Percentiles rank a stretch among this genome's conserved stretches.
Evolutionary conservation across 2,113 vertebrate genomes (phyloP).

Genomic region (Chamaetylas fuelleborni): DNA sequence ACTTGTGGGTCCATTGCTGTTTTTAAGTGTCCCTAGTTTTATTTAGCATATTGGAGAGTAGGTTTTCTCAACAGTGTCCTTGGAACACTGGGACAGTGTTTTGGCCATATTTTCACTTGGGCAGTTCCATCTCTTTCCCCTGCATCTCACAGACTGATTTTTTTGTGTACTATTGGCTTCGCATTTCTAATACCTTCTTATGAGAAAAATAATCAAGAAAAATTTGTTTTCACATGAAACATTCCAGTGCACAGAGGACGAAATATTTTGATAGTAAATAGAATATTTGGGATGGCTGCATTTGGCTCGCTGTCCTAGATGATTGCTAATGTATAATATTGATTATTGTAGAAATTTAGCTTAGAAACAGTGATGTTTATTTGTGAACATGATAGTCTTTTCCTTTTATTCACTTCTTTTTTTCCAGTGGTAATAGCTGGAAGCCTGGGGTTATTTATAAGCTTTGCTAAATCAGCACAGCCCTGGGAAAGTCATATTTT

Average conservation of each 20-base stretch:
- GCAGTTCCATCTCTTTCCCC: neutral
- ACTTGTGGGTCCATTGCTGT: neutral
- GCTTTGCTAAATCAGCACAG: constrained; percentile 6
- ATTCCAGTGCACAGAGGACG: neutral
- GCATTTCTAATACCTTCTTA: neutral
- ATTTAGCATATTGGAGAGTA: neutral
- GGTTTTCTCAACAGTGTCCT: neutral
- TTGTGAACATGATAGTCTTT: neutral
- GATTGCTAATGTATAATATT: neutral
- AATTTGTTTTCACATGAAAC: neutral
- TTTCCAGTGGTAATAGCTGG: neutral
- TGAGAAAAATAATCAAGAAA: neutral
- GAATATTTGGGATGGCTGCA: neutral
- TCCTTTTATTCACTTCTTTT: neutral
- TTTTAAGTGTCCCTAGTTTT: neutral
- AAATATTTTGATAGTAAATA: neutral
- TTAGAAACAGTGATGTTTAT: accelerated
- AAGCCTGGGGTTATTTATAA: neutral
- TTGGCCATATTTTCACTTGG: neutral
- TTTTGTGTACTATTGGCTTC: neutral
- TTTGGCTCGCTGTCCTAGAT: accelerated
- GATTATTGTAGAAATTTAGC: neutral
- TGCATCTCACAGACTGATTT: neutral
- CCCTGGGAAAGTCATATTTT: neutral
- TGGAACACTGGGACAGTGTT: neutral